These are phyloP conservation scores for Lepidurus packardi DNA, from an alignment of 1,140 invertebrate species.

Conservation along the genomic window DNA sequence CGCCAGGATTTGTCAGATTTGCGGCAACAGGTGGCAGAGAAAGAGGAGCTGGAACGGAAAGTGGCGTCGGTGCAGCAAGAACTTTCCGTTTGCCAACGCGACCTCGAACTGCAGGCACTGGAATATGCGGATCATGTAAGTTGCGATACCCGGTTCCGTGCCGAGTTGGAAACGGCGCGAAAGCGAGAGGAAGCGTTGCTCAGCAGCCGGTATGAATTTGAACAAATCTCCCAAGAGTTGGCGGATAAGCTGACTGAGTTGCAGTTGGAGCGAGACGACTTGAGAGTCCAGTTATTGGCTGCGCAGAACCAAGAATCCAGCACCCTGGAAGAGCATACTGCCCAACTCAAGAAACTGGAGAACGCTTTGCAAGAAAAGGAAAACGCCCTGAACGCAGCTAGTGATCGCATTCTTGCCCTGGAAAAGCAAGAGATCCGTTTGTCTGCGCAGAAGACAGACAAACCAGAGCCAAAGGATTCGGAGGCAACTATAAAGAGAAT, in stretches of 20 bases:
- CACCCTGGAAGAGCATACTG: background rate
- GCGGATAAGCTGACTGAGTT: background rate
- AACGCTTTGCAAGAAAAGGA: background rate
- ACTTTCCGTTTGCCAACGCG: background rate
- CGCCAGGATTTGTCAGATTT: background rate
- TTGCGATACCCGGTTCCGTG: background rate
- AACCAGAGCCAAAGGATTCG: background rate
- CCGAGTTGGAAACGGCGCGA: background rate
- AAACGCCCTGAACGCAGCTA: background rate
- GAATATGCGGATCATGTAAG: background rate
- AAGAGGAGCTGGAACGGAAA: background rate
- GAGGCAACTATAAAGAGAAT: background rate
- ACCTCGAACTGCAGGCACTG: background rate
- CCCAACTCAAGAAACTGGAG: background rate
- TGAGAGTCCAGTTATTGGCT: background rate
- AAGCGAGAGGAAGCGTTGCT: background rate
- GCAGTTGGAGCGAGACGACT: background rate
- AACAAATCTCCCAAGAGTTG: background rate
- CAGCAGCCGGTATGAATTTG: background rate
- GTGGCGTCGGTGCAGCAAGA: background rate
- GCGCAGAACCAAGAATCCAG: background rate
- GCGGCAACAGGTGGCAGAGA: background rate
- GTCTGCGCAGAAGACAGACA: too few relatives aligned
- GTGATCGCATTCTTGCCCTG: background rate
- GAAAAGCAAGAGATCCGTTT: background rate